Conservation (phyloP, 1,140 invertebrate species). For the Bicyclus anynana region DNA sequence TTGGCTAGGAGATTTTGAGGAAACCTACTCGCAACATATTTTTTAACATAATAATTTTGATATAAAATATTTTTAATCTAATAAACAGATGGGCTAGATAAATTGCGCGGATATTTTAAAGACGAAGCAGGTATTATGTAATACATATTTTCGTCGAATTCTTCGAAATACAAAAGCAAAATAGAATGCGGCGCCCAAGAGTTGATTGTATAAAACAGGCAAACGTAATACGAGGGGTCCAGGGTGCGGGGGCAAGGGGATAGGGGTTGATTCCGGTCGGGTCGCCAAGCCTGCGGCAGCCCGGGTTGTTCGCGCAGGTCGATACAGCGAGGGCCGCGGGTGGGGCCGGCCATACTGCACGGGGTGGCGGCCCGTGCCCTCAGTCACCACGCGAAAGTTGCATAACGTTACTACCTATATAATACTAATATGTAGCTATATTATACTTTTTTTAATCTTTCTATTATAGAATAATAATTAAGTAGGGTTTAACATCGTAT, state of each 20-base stretch:
- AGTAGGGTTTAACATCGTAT: too few relatives aligned
- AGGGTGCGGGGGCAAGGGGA: constrained; percentile 48
- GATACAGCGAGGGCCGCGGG: constrained; percentile 71
- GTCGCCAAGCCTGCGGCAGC: constrained; percentile 50
- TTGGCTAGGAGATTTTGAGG: too few relatives aligned
- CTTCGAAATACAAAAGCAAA: too few relatives aligned
- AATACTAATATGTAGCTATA: not conserved
- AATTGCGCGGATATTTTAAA: too few relatives aligned
- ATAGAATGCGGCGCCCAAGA: constrained; percentile 45
- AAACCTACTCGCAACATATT: too few relatives aligned
- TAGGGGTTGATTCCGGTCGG: constrained; percentile 57
- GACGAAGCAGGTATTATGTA: too few relatives aligned
- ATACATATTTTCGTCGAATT: too few relatives aligned
- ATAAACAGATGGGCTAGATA: too few relatives aligned
- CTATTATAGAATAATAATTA: too few relatives aligned
- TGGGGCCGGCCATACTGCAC: constrained; percentile 67
- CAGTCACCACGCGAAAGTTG: constrained; percentile 53
- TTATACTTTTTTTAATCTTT: not conserved
- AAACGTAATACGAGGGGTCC: constrained; percentile 31
- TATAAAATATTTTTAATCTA: too few relatives aligned
- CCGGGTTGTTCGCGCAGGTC: constrained; percentile 64
- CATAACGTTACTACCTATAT: constrained; percentile 47
- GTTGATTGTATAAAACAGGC: constrained; percentile 50
- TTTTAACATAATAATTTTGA: too few relatives aligned
- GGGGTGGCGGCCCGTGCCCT: constrained; percentile 46